A percentile compares a stretch with the other conserved stretches of the same genome.
Evolutionary conservation across 1,140 invertebrate species (phyloP).

Genomic region (Nymphalis io): DNA sequence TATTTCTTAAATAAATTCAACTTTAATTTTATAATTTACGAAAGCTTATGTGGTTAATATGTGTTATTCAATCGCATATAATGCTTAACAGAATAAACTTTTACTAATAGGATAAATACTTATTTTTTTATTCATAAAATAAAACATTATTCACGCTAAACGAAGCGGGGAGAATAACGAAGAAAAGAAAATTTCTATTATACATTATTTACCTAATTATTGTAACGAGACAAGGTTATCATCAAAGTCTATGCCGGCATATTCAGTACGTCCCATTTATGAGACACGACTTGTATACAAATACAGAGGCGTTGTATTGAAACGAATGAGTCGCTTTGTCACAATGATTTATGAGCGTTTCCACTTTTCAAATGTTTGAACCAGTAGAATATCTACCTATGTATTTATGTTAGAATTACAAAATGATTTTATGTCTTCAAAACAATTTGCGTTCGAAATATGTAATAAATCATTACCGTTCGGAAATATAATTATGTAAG

Average conservation of each 20-base stretch:
- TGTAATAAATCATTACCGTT: too few species aligned
- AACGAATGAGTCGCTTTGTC: slow-evolving; percentile 35
- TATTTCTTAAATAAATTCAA: too few species aligned
- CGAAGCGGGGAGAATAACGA: too few species aligned
- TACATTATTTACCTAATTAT: background rate
- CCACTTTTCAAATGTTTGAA: slow-evolving; percentile 4
- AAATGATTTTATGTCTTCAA: background rate
- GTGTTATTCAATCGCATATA: too few species aligned
- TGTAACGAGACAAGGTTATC: background rate
- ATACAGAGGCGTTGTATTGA: slow-evolving; percentile 38
- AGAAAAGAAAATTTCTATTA: background rate
- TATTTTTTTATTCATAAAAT: too few species aligned
- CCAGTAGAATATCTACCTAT: background rate
- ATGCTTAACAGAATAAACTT: too few species aligned
- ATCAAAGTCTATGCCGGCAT: slow-evolving; percentile 12
- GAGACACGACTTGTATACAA: slow-evolving; percentile 39
- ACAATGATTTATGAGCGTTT: slow-evolving; percentile 39
- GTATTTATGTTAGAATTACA: background rate
- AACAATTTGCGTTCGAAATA: too few species aligned
- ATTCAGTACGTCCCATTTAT: slow-evolving; percentile 24
- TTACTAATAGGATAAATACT: too few species aligned
- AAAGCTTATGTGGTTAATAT: too few species aligned
- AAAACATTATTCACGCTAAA: too few species aligned
- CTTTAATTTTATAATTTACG: too few species aligned
- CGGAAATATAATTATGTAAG: too few species aligned